phyloP scores from a whole-genome alignment of 53 echinoderm and acorn worm species.

The Echinarachnius parma region DNA sequence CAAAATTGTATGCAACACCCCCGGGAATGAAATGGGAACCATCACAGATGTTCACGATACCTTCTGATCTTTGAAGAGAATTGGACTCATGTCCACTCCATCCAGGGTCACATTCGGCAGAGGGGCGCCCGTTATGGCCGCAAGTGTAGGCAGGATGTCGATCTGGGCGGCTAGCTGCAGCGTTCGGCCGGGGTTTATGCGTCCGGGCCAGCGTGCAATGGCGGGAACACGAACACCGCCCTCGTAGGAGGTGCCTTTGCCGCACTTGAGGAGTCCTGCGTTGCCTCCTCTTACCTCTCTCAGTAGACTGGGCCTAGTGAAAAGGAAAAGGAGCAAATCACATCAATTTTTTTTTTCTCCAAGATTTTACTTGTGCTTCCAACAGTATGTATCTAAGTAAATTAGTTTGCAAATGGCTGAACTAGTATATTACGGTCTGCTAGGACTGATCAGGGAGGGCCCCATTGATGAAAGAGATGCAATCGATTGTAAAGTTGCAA shows the following conservation, averaged over 20 bases:
- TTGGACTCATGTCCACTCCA: slow-evolving; percentile 76
- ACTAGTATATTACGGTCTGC: no score
- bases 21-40: no score
- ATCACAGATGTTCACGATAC: no score
- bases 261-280: slow-evolving; percentile 87
- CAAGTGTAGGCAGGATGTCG: slow-evolving; percentile 81
- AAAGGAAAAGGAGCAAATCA: not conserved
- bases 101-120: slow-evolving; percentile 67
- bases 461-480: no score
- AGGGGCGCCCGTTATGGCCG: slow-evolving; percentile 61
- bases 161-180: slow-evolving; percentile 63
- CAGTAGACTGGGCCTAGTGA: slow-evolving; percentile 49
- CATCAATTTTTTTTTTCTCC: no score
- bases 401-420: no score
- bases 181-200: slow-evolving; percentile 70
- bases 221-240: slow-evolving; percentile 87
- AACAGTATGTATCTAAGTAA: no score
- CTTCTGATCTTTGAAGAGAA: slow-evolving; percentile 55
- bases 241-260: slow-evolving; percentile 93
- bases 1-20: no score
- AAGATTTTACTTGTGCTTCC: no score
- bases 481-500: no score
- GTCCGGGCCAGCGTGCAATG: slow-evolving; percentile 80
- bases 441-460: no score
- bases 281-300: slow-evolving; percentile 66